phyloP scores from a whole-genome alignment of 2,113 vertebrate genomes.

The Malurus cyaneus region DNA sequence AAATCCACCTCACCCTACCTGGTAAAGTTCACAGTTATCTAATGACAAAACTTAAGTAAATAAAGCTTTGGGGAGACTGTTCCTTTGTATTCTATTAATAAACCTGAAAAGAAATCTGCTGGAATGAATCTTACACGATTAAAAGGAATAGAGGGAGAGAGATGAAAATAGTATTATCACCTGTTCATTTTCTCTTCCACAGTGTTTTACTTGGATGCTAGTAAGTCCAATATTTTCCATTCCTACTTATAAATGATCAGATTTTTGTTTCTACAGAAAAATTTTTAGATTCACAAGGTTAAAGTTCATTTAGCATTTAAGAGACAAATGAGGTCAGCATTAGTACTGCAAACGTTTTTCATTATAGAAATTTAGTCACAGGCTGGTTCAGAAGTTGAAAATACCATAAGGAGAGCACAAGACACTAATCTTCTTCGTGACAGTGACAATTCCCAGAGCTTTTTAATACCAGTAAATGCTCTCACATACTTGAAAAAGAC shows the following conservation, averaged over 20 bases:
- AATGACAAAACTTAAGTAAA: neutral
- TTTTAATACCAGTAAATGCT: conserved; percentile 28
- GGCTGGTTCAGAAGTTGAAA: conserved; percentile 63
- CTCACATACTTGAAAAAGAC: conserved; percentile 25
- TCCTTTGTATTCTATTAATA: conserved; percentile 41
- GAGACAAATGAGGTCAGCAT: conserved; percentile 41
- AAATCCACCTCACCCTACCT: neutral
- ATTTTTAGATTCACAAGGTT: conserved; percentile 14
- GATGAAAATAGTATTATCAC: neutral
- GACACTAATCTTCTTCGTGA: conserved; percentile 46
- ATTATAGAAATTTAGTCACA: conserved; percentile 46
- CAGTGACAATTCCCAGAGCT: conserved; percentile 61
- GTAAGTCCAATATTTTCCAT: neutral
- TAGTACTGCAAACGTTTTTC: conserved; percentile 37
- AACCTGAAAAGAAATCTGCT: conserved; percentile 38
- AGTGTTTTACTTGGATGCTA: conserved; percentile 49
- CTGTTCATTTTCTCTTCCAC: conserved; percentile 36
- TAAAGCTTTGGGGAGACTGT: neutral
- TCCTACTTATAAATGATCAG: neutral
- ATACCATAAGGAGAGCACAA: conserved; percentile 12
- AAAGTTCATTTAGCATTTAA: conserved; percentile 37
- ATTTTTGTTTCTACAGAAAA: neutral
- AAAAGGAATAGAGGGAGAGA: conserved; percentile 30
- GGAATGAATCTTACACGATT: conserved; percentile 13
- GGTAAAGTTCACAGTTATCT: neutral